Evolutionary conservation across 1,140 invertebrate species (phyloP), one percentile per base, ranked within the genome.

Genomic region (Drosophila triauraria): DNA sequence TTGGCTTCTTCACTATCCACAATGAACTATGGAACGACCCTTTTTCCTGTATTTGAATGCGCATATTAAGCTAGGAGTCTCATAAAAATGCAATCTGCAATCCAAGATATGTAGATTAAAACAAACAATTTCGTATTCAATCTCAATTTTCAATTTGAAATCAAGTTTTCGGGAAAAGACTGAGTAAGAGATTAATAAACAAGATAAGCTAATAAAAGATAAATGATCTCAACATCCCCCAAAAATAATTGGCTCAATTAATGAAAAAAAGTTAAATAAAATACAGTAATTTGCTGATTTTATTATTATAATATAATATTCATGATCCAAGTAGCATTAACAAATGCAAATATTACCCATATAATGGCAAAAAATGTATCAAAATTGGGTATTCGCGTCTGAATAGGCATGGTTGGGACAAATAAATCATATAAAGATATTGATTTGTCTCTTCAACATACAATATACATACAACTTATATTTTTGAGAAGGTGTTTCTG

Each of bases 1-100:
- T 42, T 1, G 5, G n/a, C 2, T n/a, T 42, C 13, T 7, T 42
- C 15, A 7, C 5, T 42, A 42, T 42, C 5, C 13, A 3, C 5
- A 42, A n/a, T n/a, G 5, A n/a, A 42, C 20, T 20, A 20, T 20
- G 20, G 20, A 20, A 20, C 6, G 12, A n/a, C 15, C 44, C 13
- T 40, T 27, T 30, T 46, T 25, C 12, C 12, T 4, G 4, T 2
- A 60, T 35, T 60, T 25, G 15, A 40, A 61, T 61, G 59, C 46
- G 23, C 59, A 61, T 61, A n/a, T 50, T n/a, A 8, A 48, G 13
- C 4, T 8, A 17, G 10, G 15, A 13, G 15, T 25, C 20, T 40
- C 13, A 50, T 40, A 6, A 27, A 59, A 40, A 40, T 40, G 20
- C 46, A 61, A 61, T 38, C 20, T 35, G 0, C 50, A 38, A 17